phyloP scores from a whole-genome alignment of 2,797 vertebrate genomes.

The Choloepus didactylus region DNA sequence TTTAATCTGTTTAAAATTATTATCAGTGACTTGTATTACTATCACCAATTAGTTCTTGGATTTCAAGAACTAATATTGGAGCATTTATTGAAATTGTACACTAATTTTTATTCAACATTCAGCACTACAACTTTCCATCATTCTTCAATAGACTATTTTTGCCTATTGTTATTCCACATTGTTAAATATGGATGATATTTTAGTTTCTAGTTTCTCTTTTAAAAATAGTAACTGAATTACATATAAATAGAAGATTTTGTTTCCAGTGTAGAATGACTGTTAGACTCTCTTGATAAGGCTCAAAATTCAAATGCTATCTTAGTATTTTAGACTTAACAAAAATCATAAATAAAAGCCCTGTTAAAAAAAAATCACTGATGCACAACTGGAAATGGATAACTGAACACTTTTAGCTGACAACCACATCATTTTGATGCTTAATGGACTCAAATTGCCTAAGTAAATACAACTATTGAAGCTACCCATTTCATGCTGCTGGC shows the following conservation, averaged over 20 bases:
- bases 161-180: neutral
- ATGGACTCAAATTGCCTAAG: neutral
- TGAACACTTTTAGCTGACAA: conserved; percentile 1
- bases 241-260: conserved; percentile 36
- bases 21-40: neutral
- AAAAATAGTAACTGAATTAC: conserved; percentile 17
- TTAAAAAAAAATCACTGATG: conserved; percentile 34
- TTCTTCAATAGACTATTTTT: neutral
- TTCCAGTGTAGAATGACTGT: neutral
- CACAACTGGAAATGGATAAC: conserved; percentile 26
- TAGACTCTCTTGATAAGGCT: neutral
- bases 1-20: conserved; percentile 21
- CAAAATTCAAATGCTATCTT: conserved; percentile 46
- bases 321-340: conserved; percentile 38
- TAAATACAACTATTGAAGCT: neutral
- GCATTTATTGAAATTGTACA: neutral
- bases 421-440: conserved; percentile 40
- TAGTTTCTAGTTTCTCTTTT: conserved; percentile 39
- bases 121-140: neutral
- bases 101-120: conserved; percentile 40
- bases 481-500: neutral
- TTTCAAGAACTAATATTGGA: conserved; percentile 43
- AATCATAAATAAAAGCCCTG: conserved; percentile 50
- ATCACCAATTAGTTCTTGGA: neutral
- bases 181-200: neutral